Evolutionary conservation across 1,140 invertebrate species (phyloP).

Genomic region (Telenomus remus): DNA sequence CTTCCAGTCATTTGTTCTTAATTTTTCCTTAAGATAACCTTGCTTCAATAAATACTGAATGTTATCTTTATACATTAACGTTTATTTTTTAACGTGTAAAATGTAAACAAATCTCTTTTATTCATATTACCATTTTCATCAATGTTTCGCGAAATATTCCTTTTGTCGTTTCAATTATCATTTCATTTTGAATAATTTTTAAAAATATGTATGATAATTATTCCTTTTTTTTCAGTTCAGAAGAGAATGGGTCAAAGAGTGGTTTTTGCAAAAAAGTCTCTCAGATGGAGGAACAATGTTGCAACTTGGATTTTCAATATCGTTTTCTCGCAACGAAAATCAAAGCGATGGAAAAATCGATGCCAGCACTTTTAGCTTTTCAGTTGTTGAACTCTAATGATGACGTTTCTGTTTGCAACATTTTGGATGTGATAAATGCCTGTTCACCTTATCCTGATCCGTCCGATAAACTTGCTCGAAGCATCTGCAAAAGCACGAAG

Average conservation of each 20-base stretch:
- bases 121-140: too few species aligned
- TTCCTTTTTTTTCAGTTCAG: too few species aligned
- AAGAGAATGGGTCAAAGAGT: conserved; percentile 1
- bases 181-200: not conserved
- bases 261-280: conserved; percentile 38
- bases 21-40: too few species aligned
- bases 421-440: conserved; percentile 62
- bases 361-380: conserved; percentile 65
- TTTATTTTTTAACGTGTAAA: too few species aligned
- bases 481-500: conserved; percentile 47
- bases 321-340: conserved; percentile 62
- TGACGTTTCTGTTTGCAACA: conserved; percentile 58
- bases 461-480: conserved; percentile 60
- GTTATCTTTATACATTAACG: too few species aligned
- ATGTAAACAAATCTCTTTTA: too few species aligned
- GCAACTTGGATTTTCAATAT: conserved; percentile 57
- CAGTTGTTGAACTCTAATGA: conserved; percentile 52
- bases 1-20: too few species aligned
- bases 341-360: conserved; percentile 65
- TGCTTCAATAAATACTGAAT: too few species aligned
- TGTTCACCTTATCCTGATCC: conserved; percentile 60
- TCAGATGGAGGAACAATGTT: conserved; percentile 61
- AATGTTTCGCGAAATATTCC: too few species aligned
- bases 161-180: too few species aligned
- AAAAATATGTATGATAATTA: not conserved